These are phyloP conservation scores for Carabus problematicus DNA, from an alignment of 2,888 invertebrate genomes.

Conservation along the genomic window DNA sequence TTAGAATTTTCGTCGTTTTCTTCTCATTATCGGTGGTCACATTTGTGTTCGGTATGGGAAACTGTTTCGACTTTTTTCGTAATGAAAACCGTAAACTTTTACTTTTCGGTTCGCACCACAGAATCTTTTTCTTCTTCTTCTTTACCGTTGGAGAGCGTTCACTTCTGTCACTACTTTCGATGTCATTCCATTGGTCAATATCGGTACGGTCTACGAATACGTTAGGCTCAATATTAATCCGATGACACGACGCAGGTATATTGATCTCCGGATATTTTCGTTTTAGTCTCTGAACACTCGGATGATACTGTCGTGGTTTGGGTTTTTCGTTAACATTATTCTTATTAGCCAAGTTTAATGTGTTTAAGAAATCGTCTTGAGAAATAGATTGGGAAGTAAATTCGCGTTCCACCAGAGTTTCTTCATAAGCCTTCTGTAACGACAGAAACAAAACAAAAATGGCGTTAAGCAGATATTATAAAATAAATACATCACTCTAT, in stretches of 20 bases:
- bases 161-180: neutral
- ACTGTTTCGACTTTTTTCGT: too few relatives aligned
- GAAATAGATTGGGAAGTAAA: conserved; percentile 16
- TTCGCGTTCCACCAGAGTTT: too few relatives aligned
- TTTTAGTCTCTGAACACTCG: conserved; percentile 22
- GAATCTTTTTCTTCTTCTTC: conserved; percentile 8
- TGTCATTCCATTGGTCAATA: neutral
- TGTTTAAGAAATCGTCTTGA: conserved; percentile 24
- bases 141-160: neutral
- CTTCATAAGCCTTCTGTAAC: too few relatives aligned
- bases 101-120: conserved; percentile 7
- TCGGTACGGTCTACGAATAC: neutral
- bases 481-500: too few relatives aligned
- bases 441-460: too few relatives aligned
- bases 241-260: neutral
- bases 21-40: too few relatives aligned
- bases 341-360: conserved; percentile 15
- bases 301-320: conserved; percentile 3
- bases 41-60: too few relatives aligned
- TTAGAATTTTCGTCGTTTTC: too few relatives aligned
- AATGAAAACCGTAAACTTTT: too few relatives aligned
- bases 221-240: conserved; percentile 18
- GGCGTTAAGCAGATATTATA: neutral
- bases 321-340: neutral
- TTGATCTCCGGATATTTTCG: conserved; percentile 24